Conservation (phyloP, 2,113 vertebrate genomes). For the Notarius lentiginosus region DNA sequence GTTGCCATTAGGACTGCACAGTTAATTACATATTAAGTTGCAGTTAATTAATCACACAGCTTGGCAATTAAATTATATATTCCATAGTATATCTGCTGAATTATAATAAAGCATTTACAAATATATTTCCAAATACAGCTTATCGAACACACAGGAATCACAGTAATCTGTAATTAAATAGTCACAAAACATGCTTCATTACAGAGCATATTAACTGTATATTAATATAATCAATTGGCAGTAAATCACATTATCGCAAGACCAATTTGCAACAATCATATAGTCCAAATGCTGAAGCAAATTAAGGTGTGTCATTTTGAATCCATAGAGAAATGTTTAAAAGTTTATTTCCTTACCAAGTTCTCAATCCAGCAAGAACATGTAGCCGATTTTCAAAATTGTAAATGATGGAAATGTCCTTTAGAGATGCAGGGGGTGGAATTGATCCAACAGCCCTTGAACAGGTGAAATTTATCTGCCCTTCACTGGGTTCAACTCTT, state of each 20-base stretch:
- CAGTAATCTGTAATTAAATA: constrained; percentile 19
- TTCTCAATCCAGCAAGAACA: constrained; percentile 4
- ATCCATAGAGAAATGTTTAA: background rate
- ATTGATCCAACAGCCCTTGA: constrained; percentile 35
- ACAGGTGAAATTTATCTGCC: constrained; percentile 47
- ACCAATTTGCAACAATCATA: background rate
- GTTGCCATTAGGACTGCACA: background rate
- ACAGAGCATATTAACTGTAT: background rate
- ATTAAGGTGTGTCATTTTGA: background rate
- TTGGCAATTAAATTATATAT: background rate
- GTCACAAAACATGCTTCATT: background rate
- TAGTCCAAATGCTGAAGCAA: background rate
- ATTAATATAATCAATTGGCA: constrained; percentile 16
- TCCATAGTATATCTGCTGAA: background rate
- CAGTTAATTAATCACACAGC: constrained; percentile 16
- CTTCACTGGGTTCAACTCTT: constrained; percentile 27
- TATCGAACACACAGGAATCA: background rate
- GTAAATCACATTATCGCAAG: background rate
- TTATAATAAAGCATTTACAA: background rate
- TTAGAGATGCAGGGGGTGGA: constrained; percentile 29
- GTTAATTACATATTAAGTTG: constrained; percentile 10
- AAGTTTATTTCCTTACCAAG: background rate
- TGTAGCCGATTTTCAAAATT: constrained; percentile 27
- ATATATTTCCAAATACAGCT: background rate
- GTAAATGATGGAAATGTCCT: constrained; percentile 46